Conservation (phyloP, 2,888 invertebrate species). For the Prosapia bicincta region DNA sequence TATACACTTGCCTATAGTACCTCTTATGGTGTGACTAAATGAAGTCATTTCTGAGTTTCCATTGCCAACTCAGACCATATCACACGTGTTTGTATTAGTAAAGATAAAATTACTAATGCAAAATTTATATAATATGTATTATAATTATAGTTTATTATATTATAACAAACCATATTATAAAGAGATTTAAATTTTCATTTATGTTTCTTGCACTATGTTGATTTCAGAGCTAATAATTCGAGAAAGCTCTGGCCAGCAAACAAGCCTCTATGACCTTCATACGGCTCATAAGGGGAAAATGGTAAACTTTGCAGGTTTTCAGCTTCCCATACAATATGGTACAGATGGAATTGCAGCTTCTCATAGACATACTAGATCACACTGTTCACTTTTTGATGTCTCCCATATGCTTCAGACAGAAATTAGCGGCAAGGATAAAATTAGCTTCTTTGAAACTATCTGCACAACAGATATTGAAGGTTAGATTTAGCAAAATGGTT, state of each 20-base stretch:
- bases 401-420: constrained; percentile 56
- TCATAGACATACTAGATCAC: constrained; percentile 79
- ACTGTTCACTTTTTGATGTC: constrained; percentile 90
- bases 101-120: too few species aligned
- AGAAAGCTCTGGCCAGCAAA: constrained; percentile 44
- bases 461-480: constrained; percentile 78
- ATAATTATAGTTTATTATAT: too few species aligned
- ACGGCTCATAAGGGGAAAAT: constrained; percentile 75
- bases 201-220: too few species aligned
- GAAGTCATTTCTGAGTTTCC: too few species aligned
- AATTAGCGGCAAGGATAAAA: constrained; percentile 58
- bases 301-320: constrained; percentile 91
- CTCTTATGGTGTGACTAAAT: too few species aligned
- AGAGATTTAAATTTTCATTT: too few species aligned
- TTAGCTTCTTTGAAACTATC: constrained; percentile 78
- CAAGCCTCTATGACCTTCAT: constrained; percentile 87
- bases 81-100: too few species aligned
- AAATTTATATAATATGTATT: too few species aligned
- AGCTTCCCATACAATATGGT: constrained; percentile 86
- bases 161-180: too few species aligned
- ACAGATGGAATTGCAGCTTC: constrained; percentile 72
- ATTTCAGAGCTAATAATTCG: background rate
- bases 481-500: too few species aligned
- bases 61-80: too few species aligned
- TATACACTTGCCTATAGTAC: too few species aligned